phyloP scores from a whole-genome alignment of 2,888 invertebrate genomes.

The Mythimna vitellina region DNA sequence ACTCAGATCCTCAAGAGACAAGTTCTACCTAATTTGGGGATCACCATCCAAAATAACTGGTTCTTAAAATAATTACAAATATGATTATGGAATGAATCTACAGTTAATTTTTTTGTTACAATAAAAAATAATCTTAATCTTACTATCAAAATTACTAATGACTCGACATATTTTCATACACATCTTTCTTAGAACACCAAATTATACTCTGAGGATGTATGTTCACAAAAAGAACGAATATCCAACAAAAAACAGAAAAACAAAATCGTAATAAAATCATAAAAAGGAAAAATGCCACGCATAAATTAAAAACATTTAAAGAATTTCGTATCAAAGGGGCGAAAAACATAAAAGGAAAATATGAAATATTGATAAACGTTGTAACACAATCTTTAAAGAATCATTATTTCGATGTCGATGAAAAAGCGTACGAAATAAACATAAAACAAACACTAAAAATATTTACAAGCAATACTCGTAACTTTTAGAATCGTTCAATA shows the following conservation, averaged over 20 bases:
- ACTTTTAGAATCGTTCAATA: conserved; percentile 65
- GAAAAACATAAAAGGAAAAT: conserved; percentile 43
- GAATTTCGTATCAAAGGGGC: conserved; percentile 49
- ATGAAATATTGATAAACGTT: conserved; percentile 51
- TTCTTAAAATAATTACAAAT: no score
- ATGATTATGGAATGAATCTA: no score
- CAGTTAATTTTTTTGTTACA: no score
- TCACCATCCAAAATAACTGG: no score
- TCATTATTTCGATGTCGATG: conserved; percentile 56
- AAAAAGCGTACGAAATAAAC: conserved; percentile 63
- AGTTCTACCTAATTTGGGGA: no score
- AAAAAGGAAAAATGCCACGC: conserved; percentile 45
- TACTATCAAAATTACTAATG: not conserved
- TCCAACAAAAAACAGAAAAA: conserved; percentile 18
- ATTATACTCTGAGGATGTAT: conserved; percentile 3
- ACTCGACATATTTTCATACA: not conserved
- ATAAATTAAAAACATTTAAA: conserved; percentile 55
- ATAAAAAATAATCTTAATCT: no score
- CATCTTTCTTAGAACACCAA: not conserved
- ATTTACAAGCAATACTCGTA: conserved; percentile 67
- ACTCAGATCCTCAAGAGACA: no score
- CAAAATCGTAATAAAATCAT: conserved; percentile 41
- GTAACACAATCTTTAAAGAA: conserved; percentile 58
- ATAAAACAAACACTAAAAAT: conserved; percentile 71
- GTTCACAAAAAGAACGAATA: conserved; percentile 27